Conservation (phyloP, 2,113 vertebrate genomes). For the Arothron firmamentum region DNA sequence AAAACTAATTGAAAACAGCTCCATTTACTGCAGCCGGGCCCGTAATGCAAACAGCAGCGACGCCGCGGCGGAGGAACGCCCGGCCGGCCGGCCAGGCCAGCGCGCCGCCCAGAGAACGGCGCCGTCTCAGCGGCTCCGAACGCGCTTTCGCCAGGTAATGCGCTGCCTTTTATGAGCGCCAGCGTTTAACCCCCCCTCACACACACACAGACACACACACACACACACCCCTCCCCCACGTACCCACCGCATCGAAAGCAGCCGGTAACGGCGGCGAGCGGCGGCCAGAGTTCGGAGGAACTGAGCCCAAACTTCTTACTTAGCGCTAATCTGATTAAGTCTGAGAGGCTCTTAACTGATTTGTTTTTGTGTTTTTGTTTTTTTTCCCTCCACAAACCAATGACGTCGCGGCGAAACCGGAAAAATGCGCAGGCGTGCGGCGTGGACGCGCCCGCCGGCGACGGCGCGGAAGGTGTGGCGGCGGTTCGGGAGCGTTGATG, state of each 20-base stretch:
- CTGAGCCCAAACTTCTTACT: constrained; percentile 54
- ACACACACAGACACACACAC: too few relatives aligned
- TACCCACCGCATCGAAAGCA: constrained; percentile 12
- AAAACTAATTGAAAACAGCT: constrained; percentile 99
- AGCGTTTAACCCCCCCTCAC: constrained; percentile 30
- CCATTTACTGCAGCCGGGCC: constrained; percentile 86
- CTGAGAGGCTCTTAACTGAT: constrained; percentile 64
- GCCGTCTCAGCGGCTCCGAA: too few relatives aligned
- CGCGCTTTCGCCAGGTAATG: too few relatives aligned
- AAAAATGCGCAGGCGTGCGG: constrained; percentile 7
- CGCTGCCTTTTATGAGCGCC: neutral
- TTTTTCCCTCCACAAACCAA: constrained; percentile 37
- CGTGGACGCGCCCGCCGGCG: constrained; percentile 40
- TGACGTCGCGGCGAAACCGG: constrained; percentile 22
- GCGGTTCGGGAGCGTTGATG: too few relatives aligned
- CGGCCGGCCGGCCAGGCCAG: neutral
- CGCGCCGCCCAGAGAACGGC: too few relatives aligned
- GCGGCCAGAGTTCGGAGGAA: constrained; percentile 20
- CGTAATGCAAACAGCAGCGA: constrained; percentile 83
- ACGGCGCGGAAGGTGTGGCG: constrained; percentile 53
- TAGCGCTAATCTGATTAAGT: constrained; percentile 58
- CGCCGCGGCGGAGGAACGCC: constrained; percentile 56
- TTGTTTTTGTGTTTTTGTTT: constrained; percentile 40
- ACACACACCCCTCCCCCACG: too few relatives aligned
- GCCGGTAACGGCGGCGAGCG: neutral